Evolutionary conservation across 2,888 invertebrate species (phyloP), one percentile per base, ranked within the genome.

Genomic region (Mellilla xanthometata): DNA sequence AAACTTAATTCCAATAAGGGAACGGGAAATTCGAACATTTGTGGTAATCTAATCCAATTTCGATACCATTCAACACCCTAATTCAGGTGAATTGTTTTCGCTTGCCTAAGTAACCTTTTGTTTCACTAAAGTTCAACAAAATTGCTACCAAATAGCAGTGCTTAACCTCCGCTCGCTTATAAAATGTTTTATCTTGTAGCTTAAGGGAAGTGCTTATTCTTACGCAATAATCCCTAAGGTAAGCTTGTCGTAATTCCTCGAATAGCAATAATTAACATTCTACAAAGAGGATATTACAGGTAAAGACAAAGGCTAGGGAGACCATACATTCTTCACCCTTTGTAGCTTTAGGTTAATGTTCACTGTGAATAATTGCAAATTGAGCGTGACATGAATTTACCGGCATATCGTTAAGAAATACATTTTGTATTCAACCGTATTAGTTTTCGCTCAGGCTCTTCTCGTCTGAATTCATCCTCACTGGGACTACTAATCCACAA

Each of bases 181-280:
- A 40, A n/a, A 42, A 39, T 39, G 29, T 29, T 43, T 44, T 30
- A 51, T 44, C 41, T 43, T 33, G 32, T 19, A 39, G 48, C 46
- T 51, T 39, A 41, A 11, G 38, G 15, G 32, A 44, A 48, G 38
- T 39, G 40, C 29, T 39, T 41, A 42, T 42, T 43, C 29, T 42
- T 39, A 42, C 40, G 26, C 34, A 15, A 29, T 44, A 33, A 44
- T 33, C 30, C 39, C 27, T 26, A 34, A 40, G 30, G 19, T 28
- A 34, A 40, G 30, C 33, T 8, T 32, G 24, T 13, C 9, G 10
- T 50, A 26, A 47, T 47, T 42, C 33, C 19, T 33, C 31, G 15
- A 31, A 33, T 11, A 31, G 31, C 12, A 33, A 19, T 39, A 31
- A 26, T 39, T 40, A 43, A 9, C 33, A 41, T 19, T 10, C 12